phyloP scores from a whole-genome alignment of 2,888 invertebrate species.

The Cordilura impudica region DNA sequence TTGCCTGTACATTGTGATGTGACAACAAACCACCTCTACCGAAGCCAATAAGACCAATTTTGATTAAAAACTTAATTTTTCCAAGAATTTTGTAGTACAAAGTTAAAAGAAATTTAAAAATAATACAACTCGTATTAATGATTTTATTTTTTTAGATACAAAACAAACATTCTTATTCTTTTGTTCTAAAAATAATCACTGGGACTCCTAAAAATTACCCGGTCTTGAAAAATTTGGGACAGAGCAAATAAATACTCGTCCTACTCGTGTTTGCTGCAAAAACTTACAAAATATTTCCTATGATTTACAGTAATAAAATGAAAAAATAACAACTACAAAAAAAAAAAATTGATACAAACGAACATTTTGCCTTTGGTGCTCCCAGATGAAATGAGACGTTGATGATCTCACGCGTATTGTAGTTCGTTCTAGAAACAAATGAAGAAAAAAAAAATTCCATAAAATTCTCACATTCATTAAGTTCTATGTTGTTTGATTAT shows the following conservation, averaged over 20 bases:
- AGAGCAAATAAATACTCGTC: not conserved
- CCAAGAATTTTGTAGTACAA: no score
- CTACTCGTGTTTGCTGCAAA: conserved; percentile 22
- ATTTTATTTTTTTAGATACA: no score
- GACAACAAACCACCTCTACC: not conserved
- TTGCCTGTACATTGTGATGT: not conserved
- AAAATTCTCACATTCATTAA: conserved; percentile 57
- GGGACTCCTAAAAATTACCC: no score
- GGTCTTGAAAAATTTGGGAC: not conserved
- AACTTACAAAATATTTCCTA: conserved; percentile 46
- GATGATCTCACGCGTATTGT: conserved; percentile 55
- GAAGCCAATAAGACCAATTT: no score
- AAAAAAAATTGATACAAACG: conserved; percentile 15
- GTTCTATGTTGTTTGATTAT: conserved; percentile 24
- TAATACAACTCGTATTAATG: no score
- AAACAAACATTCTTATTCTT: no score
- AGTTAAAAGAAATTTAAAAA: no score
- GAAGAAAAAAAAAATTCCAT: conserved; percentile 35
- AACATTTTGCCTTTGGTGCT: conserved; percentile 34
- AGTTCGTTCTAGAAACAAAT: conserved; percentile 33
- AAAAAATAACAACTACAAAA: conserved; percentile 7
- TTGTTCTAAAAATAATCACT: no score
- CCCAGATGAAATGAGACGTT: conserved; percentile 40
- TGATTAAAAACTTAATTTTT: no score
- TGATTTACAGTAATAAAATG: conserved; percentile 44